Evolutionary conservation across 2,113 vertebrate species (phyloP), one percentile per base, ranked within the genome.

Genomic region (Canis aureus): DNA sequence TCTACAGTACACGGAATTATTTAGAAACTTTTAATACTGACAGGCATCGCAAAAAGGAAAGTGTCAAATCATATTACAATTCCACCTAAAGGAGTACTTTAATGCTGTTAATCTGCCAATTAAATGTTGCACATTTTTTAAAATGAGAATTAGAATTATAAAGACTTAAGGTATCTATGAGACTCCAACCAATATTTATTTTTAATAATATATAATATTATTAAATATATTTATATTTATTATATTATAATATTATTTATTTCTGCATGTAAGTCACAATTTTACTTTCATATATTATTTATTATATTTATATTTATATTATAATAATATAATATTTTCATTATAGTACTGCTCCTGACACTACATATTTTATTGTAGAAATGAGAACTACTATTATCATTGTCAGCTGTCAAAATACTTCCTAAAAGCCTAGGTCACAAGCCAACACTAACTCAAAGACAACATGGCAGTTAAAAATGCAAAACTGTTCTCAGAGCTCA

Each of bases 371-470:
- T 93, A 93, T 69, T 38, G 66, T 59, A 27, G 85, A 95, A 95
- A 84, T 89, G 62, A 97, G 73, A 83, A 53, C 85, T 83, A 62
- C 55, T 57, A 62, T 86, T 82, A 95, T 55, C 74, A 94, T 22
- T 53, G 60, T 67, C 82, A 90, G 96, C 85, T 96, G 91, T 96
- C 82, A 97, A 94, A 97, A 97, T 79, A 95, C 90, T 38, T 84
- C 79, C 87, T 60, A 55, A 93, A 97, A 96, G 81, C 79, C 83
- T 80, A 93, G 91, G 82, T 93, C 81, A 91, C 51, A 95, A 94
- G 85, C 71, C 85, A 95, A 91, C 43, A 74, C 69, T 29, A 82
- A 94, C 78, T 80, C 11, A 7, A 97, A 91, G 92, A 86, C 80
- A 91, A 96, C 13, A 6, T 20, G 53, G 19, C 16, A 64, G 64